Evolutionary conservation across 1,140 invertebrate species (phyloP).

Genomic region (Caerostris extrusa): DNA sequence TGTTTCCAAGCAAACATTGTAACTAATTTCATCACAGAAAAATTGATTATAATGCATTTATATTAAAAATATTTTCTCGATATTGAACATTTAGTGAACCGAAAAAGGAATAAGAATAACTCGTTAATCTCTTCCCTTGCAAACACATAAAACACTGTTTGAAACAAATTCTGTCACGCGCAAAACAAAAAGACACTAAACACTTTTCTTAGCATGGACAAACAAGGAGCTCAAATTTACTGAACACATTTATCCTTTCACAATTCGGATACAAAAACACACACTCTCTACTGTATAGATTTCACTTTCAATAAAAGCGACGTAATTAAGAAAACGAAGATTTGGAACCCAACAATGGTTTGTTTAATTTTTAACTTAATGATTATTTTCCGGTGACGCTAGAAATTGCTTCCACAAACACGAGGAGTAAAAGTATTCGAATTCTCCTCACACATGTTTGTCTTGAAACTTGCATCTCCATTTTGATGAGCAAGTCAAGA

Average conservation of each 20-base stretch:
- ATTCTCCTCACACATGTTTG: conserved; percentile 22
- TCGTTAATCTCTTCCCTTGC: not conserved
- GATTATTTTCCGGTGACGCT: not conserved
- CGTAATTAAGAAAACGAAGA: conserved; percentile 22
- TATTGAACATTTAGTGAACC: not conserved
- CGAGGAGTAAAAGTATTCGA: not conserved
- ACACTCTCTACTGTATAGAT: no score
- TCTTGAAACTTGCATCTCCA: not conserved
- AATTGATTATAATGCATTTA: not conserved
- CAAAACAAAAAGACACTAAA: not conserved
- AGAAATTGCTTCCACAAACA: conserved; percentile 19
- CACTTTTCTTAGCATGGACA: not conserved
- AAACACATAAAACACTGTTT: not conserved
- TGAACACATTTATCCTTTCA: not conserved
- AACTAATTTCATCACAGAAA: not conserved
- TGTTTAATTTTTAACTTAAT: conserved; percentile 37
- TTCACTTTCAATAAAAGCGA: not conserved
- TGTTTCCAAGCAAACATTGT: no score
- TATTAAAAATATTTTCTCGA: not conserved
- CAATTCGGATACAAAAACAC: not conserved
- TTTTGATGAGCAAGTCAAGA: not conserved
- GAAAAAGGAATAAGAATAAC: not conserved
- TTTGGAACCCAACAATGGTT: not conserved
- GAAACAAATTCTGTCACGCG: not conserved
- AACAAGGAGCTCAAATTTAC: conserved; percentile 20